phyloP scores from a whole-genome alignment of 2,113 vertebrate species.

The Chloropsis cyanopogon region DNA sequence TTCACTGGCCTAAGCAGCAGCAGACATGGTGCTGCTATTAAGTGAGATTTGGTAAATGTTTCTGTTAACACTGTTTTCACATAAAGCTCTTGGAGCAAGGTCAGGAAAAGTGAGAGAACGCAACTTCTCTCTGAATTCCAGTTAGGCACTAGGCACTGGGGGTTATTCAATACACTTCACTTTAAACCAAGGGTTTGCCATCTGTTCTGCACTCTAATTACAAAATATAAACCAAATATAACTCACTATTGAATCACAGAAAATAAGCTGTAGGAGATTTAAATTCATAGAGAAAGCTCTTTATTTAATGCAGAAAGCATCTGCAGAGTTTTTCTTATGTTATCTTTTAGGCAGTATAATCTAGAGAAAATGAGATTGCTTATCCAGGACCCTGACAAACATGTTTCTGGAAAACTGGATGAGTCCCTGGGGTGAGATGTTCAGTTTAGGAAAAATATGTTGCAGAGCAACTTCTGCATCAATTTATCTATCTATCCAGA shows the following conservation, averaged over 20 bases:
- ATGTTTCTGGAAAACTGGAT: not conserved
- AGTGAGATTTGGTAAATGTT: not conserved
- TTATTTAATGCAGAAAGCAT: constrained; percentile 38
- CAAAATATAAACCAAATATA: constrained; percentile 41
- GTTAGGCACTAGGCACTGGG: not conserved
- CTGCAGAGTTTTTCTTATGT: not conserved
- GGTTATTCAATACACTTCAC: not conserved
- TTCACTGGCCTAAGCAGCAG: not conserved
- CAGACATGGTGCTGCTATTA: not conserved
- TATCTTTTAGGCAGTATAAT: not conserved
- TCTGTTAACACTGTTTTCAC: not conserved
- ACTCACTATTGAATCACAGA: constrained; percentile 11
- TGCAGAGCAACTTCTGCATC: not conserved
- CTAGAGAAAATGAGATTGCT: not conserved
- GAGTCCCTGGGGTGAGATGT: not conserved
- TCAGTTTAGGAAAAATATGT: not conserved
- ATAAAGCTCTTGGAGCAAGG: not conserved
- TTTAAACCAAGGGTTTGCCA: constrained; percentile 31
- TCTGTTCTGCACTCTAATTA: constrained; percentile 56
- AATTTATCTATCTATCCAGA: not conserved
- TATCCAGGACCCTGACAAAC: not conserved
- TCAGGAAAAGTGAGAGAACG: not conserved
- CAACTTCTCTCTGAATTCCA: not conserved
- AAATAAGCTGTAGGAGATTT: not conserved
- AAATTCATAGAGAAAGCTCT: constrained; percentile 15